Evolutionary conservation across 2,888 invertebrate genomes (phyloP).

Genomic region (Cistogaster globosa): DNA sequence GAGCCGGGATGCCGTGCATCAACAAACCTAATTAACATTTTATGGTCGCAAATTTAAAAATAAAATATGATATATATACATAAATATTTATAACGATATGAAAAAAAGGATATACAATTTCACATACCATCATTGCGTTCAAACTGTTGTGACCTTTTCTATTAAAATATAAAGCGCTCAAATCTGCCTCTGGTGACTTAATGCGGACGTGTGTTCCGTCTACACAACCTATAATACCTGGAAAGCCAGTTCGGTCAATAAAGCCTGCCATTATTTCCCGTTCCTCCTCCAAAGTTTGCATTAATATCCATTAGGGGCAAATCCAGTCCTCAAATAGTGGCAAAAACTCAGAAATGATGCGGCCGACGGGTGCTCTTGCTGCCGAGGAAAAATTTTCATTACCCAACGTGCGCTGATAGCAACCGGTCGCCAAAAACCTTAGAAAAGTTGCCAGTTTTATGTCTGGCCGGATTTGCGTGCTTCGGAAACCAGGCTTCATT

Average conservation of each 20-base stretch:
- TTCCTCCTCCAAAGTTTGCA: not conserved
- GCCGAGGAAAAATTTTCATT: constrained; percentile 15
- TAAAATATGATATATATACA: not conserved
- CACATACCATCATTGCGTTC: no score
- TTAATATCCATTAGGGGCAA: not conserved
- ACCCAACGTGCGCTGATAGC: not conserved
- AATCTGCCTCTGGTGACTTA: not conserved
- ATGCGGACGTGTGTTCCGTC: no score
- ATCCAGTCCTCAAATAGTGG: not conserved
- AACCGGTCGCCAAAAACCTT: not conserved
- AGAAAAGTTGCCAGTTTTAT: constrained; percentile 10
- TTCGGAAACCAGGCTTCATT: not conserved
- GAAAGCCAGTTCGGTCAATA: not conserved
- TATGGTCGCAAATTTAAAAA: not conserved
- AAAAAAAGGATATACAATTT: no score
- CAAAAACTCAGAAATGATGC: no score
- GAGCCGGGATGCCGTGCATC: no score
- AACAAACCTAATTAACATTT: no score
- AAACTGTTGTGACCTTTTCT: not conserved
- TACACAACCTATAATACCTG: no score
- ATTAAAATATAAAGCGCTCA: not conserved
- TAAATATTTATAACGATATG: not conserved
- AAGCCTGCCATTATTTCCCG: not conserved
- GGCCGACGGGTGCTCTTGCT: no score
- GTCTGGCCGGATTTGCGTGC: constrained; percentile 2